Evolutionary conservation across 2,113 vertebrate genomes (phyloP), one percentile per base, ranked within the genome.

Genomic region (Lipophrys pholis): DNA sequence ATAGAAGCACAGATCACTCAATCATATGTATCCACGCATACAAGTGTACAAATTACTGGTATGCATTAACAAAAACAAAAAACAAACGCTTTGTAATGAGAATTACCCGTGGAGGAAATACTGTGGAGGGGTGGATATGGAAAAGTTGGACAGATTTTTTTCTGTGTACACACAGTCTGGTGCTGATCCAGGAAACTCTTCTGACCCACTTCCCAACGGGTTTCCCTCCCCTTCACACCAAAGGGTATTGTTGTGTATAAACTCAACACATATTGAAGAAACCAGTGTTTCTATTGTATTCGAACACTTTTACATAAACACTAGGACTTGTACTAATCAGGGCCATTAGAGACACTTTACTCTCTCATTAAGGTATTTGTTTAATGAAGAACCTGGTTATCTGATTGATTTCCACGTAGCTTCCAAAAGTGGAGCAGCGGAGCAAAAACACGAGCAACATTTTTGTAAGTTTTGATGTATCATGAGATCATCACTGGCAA

Each of bases 401-500:
- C 11, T 8, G 73, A 46, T 5, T 30, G 21, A 30, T 30, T 30
- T 30, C 21, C 21, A 30, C 2, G 21, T 12, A 57, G 38, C 53
- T 71, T 78, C 53, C 56, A 74, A 84, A 86, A 84, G 77, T 79
- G 55, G 79, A 55, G 56, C 81, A 78, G 40, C 15, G 50, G 82
- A 76, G 51, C 64, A 82, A 74, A 80, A 82, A 57, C 49, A 35
- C 75, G 70, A 63, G 66, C 42, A 57, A 59, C 55, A 50, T 81
- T 82, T 83, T 75, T 68, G 12, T 56, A 59, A 40, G 59, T 75
- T 82, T 82, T 62, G 43, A n/a, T 80, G 69, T 83, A 81, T 78
- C 81, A 81, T 85, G 84, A 87, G 83, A 75, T 90, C 83, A 89
- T 84, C 56, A 57, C 81, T 89, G 83, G 80, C 85, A 68, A 71